Conservation (phyloP, 2,797 vertebrate genomes). For the Oreochromis mossambicus region DNA sequence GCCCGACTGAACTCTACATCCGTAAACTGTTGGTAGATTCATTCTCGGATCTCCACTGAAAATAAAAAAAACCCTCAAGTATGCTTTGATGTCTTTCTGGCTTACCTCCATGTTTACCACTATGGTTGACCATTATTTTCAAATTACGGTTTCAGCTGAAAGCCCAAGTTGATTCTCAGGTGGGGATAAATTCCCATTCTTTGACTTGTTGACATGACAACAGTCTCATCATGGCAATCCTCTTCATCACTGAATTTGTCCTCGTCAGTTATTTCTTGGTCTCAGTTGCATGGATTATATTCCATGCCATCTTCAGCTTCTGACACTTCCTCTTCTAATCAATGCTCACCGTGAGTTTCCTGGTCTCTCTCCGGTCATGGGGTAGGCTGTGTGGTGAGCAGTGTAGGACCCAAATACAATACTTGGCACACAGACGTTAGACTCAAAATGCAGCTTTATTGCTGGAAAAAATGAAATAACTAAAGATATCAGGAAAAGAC, state of each 20-base stretch:
- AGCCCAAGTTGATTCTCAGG: neutral
- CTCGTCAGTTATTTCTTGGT: neutral
- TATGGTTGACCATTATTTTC: neutral
- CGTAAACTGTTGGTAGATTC: neutral
- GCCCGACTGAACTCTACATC: neutral
- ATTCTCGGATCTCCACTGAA: neutral
- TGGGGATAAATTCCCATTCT: neutral
- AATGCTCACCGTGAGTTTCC: neutral
- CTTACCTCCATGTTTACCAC: neutral
- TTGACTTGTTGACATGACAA: neutral
- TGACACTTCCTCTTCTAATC: neutral
- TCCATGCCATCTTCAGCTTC: neutral
- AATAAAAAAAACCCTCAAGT: accelerated
- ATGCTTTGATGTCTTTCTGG: neutral
- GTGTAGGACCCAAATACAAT: neutral
- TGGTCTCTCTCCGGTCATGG: neutral
- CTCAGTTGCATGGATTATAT: neutral
- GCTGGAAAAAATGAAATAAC: neutral
- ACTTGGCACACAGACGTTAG: neutral
- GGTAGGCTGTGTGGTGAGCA: neutral
- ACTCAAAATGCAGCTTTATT: neutral
- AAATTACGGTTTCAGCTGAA: neutral
- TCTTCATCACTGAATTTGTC: neutral
- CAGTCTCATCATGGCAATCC: neutral
- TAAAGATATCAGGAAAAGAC: neutral